phyloP scores from a whole-genome alignment of 2,888 invertebrate genomes.

The Ophion ventricosus region DNA sequence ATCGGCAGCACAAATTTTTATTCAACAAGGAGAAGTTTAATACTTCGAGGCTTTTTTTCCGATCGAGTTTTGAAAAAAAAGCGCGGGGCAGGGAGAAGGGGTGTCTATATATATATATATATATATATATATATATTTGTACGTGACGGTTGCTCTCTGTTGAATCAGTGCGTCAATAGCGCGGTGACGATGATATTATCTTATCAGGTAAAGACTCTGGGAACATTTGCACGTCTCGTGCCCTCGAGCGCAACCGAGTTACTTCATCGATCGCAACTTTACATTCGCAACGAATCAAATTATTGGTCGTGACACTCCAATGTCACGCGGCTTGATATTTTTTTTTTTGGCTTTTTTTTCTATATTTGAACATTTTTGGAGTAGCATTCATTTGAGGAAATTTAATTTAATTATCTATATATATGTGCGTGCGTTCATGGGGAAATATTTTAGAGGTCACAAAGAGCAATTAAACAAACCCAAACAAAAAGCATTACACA shows the following conservation, averaged over 20 bases:
- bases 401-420: background rate
- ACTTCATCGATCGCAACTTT: background rate
- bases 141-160: conserved; percentile 68
- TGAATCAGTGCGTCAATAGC: conserved; percentile 11
- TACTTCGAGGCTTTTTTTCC: too few relatives aligned
- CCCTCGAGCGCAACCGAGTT: background rate
- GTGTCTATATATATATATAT: too few relatives aligned
- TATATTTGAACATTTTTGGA: background rate
- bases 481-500: too few relatives aligned
- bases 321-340: too few relatives aligned
- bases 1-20: background rate
- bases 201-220: conserved; percentile 78
- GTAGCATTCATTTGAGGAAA: background rate
- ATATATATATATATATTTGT: background rate
- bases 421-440: too few relatives aligned
- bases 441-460: too few relatives aligned
- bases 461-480: too few relatives aligned
- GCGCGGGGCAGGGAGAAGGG: background rate
- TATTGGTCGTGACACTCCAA: background rate
- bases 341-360: too few relatives aligned
- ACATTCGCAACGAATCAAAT: background rate
- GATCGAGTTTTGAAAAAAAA: background rate
- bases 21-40: too few relatives aligned
- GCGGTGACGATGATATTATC: conserved; percentile 54
- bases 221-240: conserved; percentile 72